These are phyloP conservation scores for Acrossocheilus fasciatus DNA, from an alignment of 2,797 vertebrate genomes.

Conservation along the genomic window DNA sequence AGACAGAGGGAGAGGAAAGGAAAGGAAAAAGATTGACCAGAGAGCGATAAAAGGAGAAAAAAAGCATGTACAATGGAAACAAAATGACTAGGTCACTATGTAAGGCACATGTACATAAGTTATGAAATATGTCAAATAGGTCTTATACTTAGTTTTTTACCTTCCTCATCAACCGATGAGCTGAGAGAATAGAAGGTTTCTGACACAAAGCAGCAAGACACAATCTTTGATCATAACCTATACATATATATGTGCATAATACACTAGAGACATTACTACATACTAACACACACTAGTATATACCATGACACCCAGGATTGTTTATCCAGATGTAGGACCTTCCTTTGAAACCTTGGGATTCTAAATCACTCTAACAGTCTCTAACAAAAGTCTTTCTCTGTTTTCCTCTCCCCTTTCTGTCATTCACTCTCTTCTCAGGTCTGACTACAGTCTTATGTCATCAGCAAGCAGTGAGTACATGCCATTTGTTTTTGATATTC, in stretches of 20 bases:
- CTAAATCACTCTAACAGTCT: constrained; percentile 22
- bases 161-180: neutral
- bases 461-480: constrained; percentile 94
- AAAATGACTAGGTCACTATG: neutral
- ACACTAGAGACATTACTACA: neutral
- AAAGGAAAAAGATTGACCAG: neutral
- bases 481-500: neutral
- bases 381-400: constrained; percentile 25
- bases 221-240: constrained; percentile 25
- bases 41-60: neutral
- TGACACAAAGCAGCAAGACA: neutral
- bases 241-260: constrained; percentile 16
- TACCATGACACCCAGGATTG: constrained; percentile 51
- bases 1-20: neutral
- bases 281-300: constrained; percentile 25
- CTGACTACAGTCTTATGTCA: constrained; percentile 93
- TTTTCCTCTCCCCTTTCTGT: constrained; percentile 46
- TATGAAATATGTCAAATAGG: neutral
- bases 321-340: constrained; percentile 53
- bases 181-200: neutral
- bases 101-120: neutral
- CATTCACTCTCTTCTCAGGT: constrained; percentile 83
- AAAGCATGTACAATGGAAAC: constrained; percentile 11
- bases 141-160: neutral
- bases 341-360: constrained; percentile 42